These are phyloP conservation scores for Podocnemis expansa DNA, from an alignment of 2,113 vertebrate species.

Conservation along the genomic window DNA sequence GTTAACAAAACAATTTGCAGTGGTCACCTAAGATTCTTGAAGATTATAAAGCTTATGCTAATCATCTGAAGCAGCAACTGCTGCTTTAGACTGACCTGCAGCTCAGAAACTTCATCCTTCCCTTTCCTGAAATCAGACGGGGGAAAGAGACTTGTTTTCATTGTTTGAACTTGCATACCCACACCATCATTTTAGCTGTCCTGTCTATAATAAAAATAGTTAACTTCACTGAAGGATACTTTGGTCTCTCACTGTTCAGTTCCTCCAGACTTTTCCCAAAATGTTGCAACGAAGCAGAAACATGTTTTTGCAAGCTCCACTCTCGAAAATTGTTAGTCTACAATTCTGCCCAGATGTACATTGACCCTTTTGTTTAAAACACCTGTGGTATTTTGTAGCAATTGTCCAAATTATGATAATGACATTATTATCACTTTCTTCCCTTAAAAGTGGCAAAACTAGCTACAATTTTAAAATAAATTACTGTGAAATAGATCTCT, in stretches of 20 bases:
- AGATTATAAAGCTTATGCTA: constrained; percentile 13
- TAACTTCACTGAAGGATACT: constrained; percentile 10
- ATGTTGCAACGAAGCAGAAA: not conserved
- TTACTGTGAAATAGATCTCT: not conserved
- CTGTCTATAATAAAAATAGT: constrained; percentile 18
- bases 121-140: constrained; percentile 5
- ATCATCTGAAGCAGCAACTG: constrained; percentile 30
- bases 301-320: not conserved
- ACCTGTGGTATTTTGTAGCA: constrained; percentile 17
- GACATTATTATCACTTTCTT: constrained; percentile 52
- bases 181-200: not conserved
- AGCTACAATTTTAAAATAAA: constrained; percentile 32
- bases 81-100: constrained; percentile 49
- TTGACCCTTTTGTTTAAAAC: constrained; percentile 37
- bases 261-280: constrained; percentile 24
- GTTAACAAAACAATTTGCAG: constrained; percentile 5
- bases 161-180: not conserved
- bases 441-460: constrained; percentile 1
- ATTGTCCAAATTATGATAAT: not conserved
- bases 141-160: constrained; percentile 16
- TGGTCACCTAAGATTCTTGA: constrained; percentile 10
- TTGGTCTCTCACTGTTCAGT: constrained; percentile 21
- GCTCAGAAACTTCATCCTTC: not conserved
- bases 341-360: constrained; percentile 13
- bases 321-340: not conserved